A percentile compares a stretch with the other conserved stretches of the same genome.
Conservation (phyloP, 2,888 invertebrate genomes). For the Schizaphis graminum region DNA sequence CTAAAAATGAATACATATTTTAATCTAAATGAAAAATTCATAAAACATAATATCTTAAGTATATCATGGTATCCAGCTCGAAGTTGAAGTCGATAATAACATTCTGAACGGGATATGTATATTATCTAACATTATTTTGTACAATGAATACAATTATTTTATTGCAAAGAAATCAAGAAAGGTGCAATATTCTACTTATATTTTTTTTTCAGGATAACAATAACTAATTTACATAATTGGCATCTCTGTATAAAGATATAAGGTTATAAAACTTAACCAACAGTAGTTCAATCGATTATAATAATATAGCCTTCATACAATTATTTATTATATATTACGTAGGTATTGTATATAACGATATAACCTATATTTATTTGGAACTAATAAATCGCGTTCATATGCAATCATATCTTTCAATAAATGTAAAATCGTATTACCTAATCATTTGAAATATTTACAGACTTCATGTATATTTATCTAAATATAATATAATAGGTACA, state of each 20-base stretch:
- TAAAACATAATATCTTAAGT: not conserved
- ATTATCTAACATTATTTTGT: not conserved
- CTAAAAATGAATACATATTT: not conserved
- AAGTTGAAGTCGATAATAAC: not conserved
- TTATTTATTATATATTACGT: not conserved
- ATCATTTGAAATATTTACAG: not conserved
- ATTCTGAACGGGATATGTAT: not conserved
- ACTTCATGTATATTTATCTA: not conserved
- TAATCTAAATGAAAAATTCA: not conserved
- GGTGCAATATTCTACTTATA: not conserved
- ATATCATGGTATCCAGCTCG: not conserved
- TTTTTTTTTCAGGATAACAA: not conserved
- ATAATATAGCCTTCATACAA: not conserved
- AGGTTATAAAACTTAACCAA: not conserved
- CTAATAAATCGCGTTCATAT: not conserved
- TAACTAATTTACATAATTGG: not conserved
- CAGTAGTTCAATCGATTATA: not conserved
- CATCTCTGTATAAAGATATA: not conserved
- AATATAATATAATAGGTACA: not conserved
- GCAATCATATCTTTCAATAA: not conserved
- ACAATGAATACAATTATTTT: not conserved
- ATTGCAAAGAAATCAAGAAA: not conserved
- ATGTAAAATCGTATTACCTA: not conserved
- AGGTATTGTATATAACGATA: not conserved
- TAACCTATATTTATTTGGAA: not conserved